Base-by-base conservation (phyloP, 53 echinoderm and acorn worm genomes). In the Temnopleurus reevesii region DNA sequence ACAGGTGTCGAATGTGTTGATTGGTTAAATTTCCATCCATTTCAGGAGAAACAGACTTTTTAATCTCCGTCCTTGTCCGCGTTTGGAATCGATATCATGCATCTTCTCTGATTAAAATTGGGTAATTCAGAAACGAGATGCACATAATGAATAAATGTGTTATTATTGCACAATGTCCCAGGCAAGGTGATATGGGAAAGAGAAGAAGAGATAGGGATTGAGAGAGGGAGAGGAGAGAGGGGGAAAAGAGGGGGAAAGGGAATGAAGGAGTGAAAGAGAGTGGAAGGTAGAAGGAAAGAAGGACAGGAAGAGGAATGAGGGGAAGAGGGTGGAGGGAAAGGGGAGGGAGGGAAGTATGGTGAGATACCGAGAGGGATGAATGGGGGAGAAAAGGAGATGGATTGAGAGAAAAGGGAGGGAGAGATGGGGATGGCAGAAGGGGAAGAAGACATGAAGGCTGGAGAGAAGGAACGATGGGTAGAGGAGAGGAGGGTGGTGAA, bases 71-170 rank as follows among this genome's bases (percentile, higher is more conserved):
- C 43, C n/a, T 38, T 71, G 41, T n/a, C 41, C 71, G 36, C 71
- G 41, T 71, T 71, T 36, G 21, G 15, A 41, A 71, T 36, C n/a
- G 41, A 38, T 71, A 41, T 1, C 9, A 12, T 41, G 15, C n/a
- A 43, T 71, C 71, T 2, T 71, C 36, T 71, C 71, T 71, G 71
- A 71, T 71, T 71, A 71, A 71, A 71, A 71, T 71, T 71, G 71
- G 71, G 38, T 41, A 71, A 71, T 71, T 36, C 71, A 71, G 71
- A 41, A 6, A 71, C 18, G 41, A 27, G 41, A 41, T n/a, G 21
- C 23, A 7, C 38, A 71, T 71, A 41, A 10, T 71, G 7, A n/a
- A 21, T 71, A 38, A 17, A 36, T 71, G 71, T 41, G 71, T 41
- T 71, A 71, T 71, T 71, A 71, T n/a, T n/a, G n/a, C 63, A 63